Conservation (phyloP, 2,113 vertebrate genomes). For the Callionymus lyra region DNA sequence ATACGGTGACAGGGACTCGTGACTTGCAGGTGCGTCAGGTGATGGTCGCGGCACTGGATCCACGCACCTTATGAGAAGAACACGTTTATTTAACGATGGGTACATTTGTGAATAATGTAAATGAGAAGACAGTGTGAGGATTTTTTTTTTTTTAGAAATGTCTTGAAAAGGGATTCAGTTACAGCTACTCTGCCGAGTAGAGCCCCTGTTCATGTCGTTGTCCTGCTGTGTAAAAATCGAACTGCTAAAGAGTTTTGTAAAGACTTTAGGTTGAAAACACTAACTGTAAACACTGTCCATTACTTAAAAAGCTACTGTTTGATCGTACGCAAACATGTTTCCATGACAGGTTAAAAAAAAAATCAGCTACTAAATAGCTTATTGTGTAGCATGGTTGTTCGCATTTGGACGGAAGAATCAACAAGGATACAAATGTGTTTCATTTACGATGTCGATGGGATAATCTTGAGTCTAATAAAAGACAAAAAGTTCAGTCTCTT, state of each 20-base stretch:
- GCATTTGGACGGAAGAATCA: constrained; percentile 16
- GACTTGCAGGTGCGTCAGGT: constrained; percentile 24
- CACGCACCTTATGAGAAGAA: constrained; percentile 72
- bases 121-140: constrained; percentile 55
- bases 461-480: constrained; percentile 56
- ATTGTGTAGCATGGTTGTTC: constrained; percentile 33
- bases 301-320: constrained; percentile 11
- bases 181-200: constrained; percentile 20
- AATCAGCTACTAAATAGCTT: constrained; percentile 1
- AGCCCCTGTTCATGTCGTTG: constrained; percentile 12
- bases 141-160: constrained; percentile 49
- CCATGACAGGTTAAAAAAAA: background rate
- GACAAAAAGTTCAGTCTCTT: constrained; percentile 32
- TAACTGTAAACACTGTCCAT: constrained; percentile 8
- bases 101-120: constrained; percentile 97
- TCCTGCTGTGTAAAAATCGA: constrained; percentile 43
- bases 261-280: no score
- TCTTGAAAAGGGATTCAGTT: constrained; percentile 40
- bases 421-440: constrained; percentile 25
- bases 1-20: no score
- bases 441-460: constrained; percentile 38
- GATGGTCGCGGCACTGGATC: constrained; percentile 20
- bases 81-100: constrained; percentile 56
- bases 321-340: constrained; percentile 29
- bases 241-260: no score